Conservation (phyloP, 2,888 invertebrate species). For the Vandiemenella viatica region DNA sequence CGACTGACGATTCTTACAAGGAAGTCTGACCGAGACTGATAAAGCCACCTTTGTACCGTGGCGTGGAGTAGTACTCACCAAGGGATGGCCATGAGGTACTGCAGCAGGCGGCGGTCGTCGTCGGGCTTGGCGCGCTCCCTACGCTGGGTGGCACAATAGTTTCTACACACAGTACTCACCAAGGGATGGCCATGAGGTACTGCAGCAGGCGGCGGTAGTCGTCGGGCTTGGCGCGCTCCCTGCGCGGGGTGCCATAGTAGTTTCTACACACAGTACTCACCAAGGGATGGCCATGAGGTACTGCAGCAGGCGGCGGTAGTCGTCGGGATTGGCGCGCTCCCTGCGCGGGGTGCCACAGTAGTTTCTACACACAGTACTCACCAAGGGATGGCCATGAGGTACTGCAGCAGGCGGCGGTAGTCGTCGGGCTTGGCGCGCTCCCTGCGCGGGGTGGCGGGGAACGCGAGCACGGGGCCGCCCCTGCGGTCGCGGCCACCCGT, state of each 20-base stretch:
- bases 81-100: constrained; percentile 88
- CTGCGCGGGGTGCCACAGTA: constrained; percentile 74
- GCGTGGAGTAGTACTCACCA: constrained; percentile 63
- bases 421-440: constrained; percentile 90
- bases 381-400: constrained; percentile 90
- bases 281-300: constrained; percentile 91
- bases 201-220: constrained; percentile 83
- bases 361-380: too few species aligned
- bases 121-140: constrained; percentile 86
- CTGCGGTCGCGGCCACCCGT: constrained; percentile 90
- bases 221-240: constrained; percentile 85
- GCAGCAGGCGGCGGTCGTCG: constrained; percentile 79
- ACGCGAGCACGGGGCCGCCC: constrained; percentile 84
- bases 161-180: constrained; percentile 39
- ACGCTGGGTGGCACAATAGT: constrained; percentile 49
- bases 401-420: constrained; percentile 77
- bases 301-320: constrained; percentile 77
- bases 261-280: too few species aligned
- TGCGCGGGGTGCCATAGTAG: constrained; percentile 68
- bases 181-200: constrained; percentile 88
- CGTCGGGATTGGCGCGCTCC: constrained; percentile 85
- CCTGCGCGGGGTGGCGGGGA: constrained; percentile 78
- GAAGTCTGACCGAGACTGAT: too few species aligned
- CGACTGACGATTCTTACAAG: too few species aligned
- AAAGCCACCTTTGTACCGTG: too few species aligned